phyloP scores from a whole-genome alignment of 2,797 vertebrate species.

The Macrochelys suwanniensis region DNA sequence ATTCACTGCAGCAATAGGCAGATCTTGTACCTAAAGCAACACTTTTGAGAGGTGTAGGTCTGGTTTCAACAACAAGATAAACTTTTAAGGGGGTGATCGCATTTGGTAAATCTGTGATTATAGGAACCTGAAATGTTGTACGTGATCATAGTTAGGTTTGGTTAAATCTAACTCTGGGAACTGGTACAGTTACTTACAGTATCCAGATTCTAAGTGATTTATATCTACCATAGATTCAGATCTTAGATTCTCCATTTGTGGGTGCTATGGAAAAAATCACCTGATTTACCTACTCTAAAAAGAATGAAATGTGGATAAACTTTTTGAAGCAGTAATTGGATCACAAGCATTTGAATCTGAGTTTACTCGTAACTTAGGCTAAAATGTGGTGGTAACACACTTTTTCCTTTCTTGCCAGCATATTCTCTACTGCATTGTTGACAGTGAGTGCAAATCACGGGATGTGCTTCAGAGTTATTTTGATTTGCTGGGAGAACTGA shows the following conservation, averaged over 20 bases:
- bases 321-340: not conserved
- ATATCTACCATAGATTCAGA: not conserved
- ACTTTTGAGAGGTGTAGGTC: not conserved
- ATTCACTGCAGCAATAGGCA: not conserved
- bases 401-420: constrained; percentile 84
- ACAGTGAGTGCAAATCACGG: constrained; percentile 96
- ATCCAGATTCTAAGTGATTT: not conserved
- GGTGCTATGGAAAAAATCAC: not conserved
- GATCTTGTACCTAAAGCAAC: not conserved
- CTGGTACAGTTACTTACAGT: not conserved
- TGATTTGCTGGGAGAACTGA: constrained; percentile 96
- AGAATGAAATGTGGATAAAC: not conserved
- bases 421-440: constrained; percentile 98
- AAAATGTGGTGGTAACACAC: not conserved
- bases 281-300: not conserved
- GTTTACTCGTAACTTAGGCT: not conserved
- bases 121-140: not conserved
- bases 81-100: not conserved
- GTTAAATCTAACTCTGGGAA: not conserved
- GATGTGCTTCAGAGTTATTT: constrained; percentile 99
- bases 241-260: not conserved
- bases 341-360: not conserved
- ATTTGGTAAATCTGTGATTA: not conserved
- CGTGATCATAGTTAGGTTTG: not conserved
- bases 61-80: not conserved